Evolutionary conservation across 2,888 invertebrate genomes (phyloP).

Genomic region (Ischnus inquisitorius): DNA sequence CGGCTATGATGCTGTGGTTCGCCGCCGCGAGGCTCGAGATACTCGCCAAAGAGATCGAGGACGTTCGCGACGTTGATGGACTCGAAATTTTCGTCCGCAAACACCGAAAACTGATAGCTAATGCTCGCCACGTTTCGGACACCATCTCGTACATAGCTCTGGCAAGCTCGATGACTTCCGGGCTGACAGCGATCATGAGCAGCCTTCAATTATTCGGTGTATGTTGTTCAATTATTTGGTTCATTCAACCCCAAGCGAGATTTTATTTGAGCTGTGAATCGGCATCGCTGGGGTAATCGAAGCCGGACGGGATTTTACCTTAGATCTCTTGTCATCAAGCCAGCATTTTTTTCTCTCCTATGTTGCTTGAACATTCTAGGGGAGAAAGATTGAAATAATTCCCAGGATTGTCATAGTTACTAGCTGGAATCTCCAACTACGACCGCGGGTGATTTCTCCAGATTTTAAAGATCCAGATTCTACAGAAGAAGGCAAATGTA

Average conservation of each 20-base stretch:
- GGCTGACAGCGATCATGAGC: constrained; percentile 67
- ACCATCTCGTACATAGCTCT: constrained; percentile 62
- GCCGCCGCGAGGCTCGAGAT: constrained; percentile 70
- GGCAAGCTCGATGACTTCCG: constrained; percentile 33
- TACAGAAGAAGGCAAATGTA: too few relatives aligned
- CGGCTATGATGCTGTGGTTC: constrained; percentile 73
- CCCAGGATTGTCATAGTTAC: too few relatives aligned
- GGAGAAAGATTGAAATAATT: too few relatives aligned
- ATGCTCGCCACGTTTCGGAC: constrained; percentile 56
- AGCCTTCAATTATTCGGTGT: constrained; percentile 70
- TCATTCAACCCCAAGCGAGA: not conserved
- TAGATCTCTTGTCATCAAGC: too few relatives aligned
- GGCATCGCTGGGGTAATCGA: not conserved
- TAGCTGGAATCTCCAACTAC: too few relatives aligned
- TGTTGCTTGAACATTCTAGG: too few relatives aligned
- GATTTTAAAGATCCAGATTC: too few relatives aligned
- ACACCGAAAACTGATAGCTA: constrained; percentile 56
- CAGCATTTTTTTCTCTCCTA: too few relatives aligned
- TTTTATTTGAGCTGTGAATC: not conserved
- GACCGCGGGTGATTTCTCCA: too few relatives aligned
- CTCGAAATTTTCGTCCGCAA: constrained; percentile 32
- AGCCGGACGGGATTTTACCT: too few relatives aligned
- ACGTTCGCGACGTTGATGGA: constrained; percentile 3
- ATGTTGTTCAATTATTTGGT: constrained; percentile 36
- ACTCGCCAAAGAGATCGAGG: constrained; percentile 38